phyloP scores from a whole-genome alignment of 2,888 invertebrate genomes.

The Melinopterus prodromus region DNA sequence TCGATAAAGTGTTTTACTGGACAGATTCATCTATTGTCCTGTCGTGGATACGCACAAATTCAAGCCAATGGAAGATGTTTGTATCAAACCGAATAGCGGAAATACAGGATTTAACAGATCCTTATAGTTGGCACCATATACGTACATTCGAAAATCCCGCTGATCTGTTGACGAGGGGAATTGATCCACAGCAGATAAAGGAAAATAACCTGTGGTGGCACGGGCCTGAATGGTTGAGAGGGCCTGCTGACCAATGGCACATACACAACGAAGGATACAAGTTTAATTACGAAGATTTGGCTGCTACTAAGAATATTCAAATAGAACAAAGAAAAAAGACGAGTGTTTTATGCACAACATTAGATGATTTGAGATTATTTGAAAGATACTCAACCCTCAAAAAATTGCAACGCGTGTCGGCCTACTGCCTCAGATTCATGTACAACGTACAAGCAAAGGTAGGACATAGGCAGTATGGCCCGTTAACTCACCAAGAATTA shows the following conservation, averaged over 20 bases:
- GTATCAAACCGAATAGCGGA: conserved; percentile 13
- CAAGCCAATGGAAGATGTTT: background rate
- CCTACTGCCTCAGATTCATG: conserved; percentile 8
- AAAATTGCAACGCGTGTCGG: conserved; percentile 15
- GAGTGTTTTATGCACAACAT: too few species aligned
- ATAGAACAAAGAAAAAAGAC: too few species aligned
- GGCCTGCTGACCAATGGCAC: too few species aligned
- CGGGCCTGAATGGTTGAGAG: too few species aligned
- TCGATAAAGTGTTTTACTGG: background rate
- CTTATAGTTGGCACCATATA: conserved; percentile 7
- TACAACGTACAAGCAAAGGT: background rate
- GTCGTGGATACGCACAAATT: conserved; percentile 8
- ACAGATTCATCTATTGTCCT: conserved; percentile 11
- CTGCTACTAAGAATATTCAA: too few species aligned
- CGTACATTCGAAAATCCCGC: background rate
- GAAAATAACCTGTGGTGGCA: background rate
- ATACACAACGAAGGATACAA: too few species aligned
- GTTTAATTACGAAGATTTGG: too few species aligned
- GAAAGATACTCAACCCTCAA: conserved; percentile 17
- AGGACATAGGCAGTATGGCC: too few species aligned
- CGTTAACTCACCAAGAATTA: too few species aligned
- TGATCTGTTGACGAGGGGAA: background rate
- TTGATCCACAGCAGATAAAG: background rate
- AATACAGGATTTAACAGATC: conserved; percentile 14
- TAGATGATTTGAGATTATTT: conserved; percentile 7